Base-by-base conservation (phyloP, 2,113 vertebrate genomes). In the Arenaria interpres region DNA sequence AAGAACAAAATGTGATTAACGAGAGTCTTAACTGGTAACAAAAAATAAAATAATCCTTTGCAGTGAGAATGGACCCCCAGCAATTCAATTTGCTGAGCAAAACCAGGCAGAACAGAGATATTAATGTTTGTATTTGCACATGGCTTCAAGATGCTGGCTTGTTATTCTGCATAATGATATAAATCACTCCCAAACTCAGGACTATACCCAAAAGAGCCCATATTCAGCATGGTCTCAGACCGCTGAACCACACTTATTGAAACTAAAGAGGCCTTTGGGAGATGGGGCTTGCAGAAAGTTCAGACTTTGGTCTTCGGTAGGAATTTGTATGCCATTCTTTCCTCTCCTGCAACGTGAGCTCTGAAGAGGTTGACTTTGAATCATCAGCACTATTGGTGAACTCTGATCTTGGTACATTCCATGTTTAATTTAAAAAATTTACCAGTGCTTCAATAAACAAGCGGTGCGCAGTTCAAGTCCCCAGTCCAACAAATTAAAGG, bases 81-180 rank as follows among this genome's bases (percentile, higher is more conserved):
- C 45, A 79, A 75, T 51, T 90, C 28, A 53, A 60, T 88, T 41
- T 89, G 76, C 46, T 28, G n/a, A 94, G 86, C 21, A 64, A 82
- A 93, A n/a, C 63, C 50, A 81, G 76, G 82, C 72, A 79, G 82
- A 54, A 79, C 0, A 5, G 71, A 67, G 66, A 75, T 72, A 53
- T 4, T 73, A 45, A 50, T 27, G 35, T 73, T 83, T 82, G 33
- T 80, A 56, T 96, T 85, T 88, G 79, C 89, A 57, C 24, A 59
- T 95, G 91, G 90, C 79, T 93, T 94, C 96, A 97, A 96, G 96
- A 97, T 81, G 85, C 91, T 48, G 39, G 78, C 48, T 94, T 67
- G 71, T 75, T 89, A 17, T 60, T 87, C 41, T 72, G 53, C 79
- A 43, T 12, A 19, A 67, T 32, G 46, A 81, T 30, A 63, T 71